Percentiles rank a stretch among this genome's conserved stretches.
These are phyloP conservation scores for Pristis pectinata DNA, from an alignment of 2,797 vertebrate genomes.

Conservation along the genomic window DNA sequence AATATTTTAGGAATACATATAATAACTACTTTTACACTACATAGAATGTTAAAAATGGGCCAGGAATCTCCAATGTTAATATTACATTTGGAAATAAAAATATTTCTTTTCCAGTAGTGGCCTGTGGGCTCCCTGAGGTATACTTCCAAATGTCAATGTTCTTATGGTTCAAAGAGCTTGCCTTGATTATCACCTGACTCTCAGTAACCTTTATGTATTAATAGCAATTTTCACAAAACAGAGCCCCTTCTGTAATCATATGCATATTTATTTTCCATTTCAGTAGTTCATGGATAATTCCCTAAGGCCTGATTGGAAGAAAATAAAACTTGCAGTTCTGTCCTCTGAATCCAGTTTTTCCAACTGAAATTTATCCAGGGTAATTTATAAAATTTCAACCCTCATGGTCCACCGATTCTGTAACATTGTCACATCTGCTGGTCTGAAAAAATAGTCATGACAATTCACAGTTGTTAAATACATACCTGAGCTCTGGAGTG, in stretches of 20 bases:
- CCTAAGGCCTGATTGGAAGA: neutral
- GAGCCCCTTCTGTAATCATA: neutral
- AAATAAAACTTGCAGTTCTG: neutral
- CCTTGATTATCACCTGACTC: conserved; percentile 14
- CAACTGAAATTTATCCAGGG: neutral
- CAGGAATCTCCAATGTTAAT: neutral
- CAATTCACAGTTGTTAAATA: neutral
- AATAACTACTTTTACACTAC: neutral
- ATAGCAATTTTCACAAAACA: conserved; percentile 12
- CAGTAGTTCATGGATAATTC: conserved; percentile 5
- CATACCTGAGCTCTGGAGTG: neutral
- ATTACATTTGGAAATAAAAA: neutral
- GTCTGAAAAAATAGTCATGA: neutral
- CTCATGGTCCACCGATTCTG: neutral
- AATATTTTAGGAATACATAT: neutral
- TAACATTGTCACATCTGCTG: neutral
- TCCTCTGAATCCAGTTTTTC: neutral
- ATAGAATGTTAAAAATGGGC: neutral
- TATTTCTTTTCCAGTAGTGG: neutral
- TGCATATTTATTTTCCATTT: conserved; percentile 29
- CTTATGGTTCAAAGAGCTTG: neutral
- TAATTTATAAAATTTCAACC: neutral
- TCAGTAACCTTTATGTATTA: conserved; percentile 16
- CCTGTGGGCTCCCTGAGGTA: neutral
- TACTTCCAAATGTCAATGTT: conserved; percentile 10